phyloP scores from a whole-genome alignment of 2,797 vertebrate genomes.

The Loris lydekkerianus region DNA sequence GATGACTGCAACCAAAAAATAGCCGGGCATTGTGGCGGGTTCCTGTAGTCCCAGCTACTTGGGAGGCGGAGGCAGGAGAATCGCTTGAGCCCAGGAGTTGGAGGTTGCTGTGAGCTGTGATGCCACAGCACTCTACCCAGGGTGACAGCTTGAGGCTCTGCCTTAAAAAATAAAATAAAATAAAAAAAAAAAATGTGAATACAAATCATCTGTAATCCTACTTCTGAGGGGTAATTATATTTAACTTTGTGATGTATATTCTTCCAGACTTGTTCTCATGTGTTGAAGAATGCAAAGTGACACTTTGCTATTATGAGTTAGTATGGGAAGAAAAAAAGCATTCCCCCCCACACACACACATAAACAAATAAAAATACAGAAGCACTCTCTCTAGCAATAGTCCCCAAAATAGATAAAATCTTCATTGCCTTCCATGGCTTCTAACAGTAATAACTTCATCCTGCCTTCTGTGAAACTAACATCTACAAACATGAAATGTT shows the following conservation, averaged over 20 bases:
- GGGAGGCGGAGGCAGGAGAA: no score
- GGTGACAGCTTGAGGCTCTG: no score
- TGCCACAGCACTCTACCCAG: no score
- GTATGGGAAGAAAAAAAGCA: not conserved
- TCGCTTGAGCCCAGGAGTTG: no score
- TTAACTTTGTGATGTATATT: not conserved
- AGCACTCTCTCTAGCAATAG: not conserved
- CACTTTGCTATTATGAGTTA: not conserved
- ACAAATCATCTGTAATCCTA: not conserved
- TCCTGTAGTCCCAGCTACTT: no score
- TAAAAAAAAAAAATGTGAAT: not conserved
- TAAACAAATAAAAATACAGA: slow-evolving; percentile 1
- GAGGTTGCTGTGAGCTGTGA: no score
- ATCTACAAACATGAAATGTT: not conserved
- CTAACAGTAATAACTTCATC: not conserved
- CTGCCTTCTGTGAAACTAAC: not conserved
- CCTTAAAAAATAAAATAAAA: no score
- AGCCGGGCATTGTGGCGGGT: no score
- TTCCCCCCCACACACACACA: not conserved
- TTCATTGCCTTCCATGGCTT: not conserved
- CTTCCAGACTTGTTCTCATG: not conserved
- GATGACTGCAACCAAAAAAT: no score
- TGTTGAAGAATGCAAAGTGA: not conserved
- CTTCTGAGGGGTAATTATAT: not conserved
- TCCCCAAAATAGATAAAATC: not conserved